A percentile compares a stretch with the other conserved stretches of the same genome.
Conservation (phyloP, 2,888 invertebrate genomes). For the Eutolmus rufibarbis region DNA sequence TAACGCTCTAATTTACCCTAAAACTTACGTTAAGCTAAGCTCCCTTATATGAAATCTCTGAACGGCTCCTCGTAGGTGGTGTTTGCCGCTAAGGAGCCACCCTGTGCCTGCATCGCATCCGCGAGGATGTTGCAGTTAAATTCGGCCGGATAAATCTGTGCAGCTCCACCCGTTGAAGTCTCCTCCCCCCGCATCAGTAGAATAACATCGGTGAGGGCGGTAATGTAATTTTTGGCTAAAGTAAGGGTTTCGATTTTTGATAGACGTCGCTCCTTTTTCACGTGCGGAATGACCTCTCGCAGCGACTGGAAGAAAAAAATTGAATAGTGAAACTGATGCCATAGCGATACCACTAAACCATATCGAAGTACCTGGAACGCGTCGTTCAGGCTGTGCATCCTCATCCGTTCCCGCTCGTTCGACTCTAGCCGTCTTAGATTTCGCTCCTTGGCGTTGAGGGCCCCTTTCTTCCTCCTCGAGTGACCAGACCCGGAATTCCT, state of each 20-base stretch:
- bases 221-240: constrained; percentile 88
- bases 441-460: constrained; percentile 82
- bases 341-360: neutral
- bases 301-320: constrained; percentile 69
- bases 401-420: constrained; percentile 88
- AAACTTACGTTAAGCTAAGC: neutral
- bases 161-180: neutral
- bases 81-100: constrained; percentile 51
- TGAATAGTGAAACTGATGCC: neutral
- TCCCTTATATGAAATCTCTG: constrained; percentile 59
- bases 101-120: constrained; percentile 52
- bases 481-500: constrained; percentile 49
- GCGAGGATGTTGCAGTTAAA: constrained; percentile 59
- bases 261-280: constrained; percentile 82
- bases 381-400: constrained; percentile 91
- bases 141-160: constrained; percentile 49
- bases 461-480: constrained; percentile 71
- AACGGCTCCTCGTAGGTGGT: constrained; percentile 61
- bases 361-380: constrained; percentile 77
- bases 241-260: constrained; percentile 90
- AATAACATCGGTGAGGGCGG: constrained; percentile 86
- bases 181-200: constrained; percentile 78
- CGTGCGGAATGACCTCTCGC: constrained; percentile 85
- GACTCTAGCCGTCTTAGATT: constrained; percentile 87
- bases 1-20: neutral